These are phyloP conservation scores for Hyperoplus lanceolatus DNA, from an alignment of 2,797 vertebrate species.

Conservation along the genomic window DNA sequence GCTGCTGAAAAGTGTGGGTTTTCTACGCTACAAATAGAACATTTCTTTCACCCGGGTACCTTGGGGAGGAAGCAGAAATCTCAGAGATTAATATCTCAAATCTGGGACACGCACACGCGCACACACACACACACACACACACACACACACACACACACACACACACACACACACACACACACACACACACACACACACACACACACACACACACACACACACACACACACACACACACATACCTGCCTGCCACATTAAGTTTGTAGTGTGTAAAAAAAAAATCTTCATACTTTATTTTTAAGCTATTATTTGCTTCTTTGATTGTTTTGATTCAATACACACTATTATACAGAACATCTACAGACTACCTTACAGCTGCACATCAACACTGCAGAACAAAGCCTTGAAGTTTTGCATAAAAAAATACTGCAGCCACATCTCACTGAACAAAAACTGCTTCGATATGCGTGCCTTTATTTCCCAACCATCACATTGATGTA, in stretches of 20 bases:
- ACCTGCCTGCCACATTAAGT: too few relatives aligned
- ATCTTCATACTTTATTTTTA: too few relatives aligned
- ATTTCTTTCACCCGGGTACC: too few relatives aligned
- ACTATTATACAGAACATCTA: background rate
- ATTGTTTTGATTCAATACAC: background rate
- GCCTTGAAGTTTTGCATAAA: background rate
- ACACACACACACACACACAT: too few relatives aligned
- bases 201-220: too few relatives aligned
- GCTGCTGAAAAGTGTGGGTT: background rate
- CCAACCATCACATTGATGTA: constrained; percentile 6
- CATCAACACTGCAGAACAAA: background rate
- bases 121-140: too few relatives aligned
- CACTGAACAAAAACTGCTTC: background rate
- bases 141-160: too few relatives aligned
- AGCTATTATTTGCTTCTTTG: too few relatives aligned
- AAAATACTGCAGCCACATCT: background rate
- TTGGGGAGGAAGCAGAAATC: background rate
- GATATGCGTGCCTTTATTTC: background rate
- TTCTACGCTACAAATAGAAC: background rate
- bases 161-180: too few relatives aligned
- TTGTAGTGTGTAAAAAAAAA: too few relatives aligned
- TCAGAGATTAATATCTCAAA: background rate
- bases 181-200: too few relatives aligned
- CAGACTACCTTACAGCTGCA: background rate
- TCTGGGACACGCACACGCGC: too few relatives aligned